A percentile compares a stretch with the other conserved stretches of the same genome.
Conservation (phyloP, 2,888 invertebrate genomes). For the Pelosia muscerda region DNA sequence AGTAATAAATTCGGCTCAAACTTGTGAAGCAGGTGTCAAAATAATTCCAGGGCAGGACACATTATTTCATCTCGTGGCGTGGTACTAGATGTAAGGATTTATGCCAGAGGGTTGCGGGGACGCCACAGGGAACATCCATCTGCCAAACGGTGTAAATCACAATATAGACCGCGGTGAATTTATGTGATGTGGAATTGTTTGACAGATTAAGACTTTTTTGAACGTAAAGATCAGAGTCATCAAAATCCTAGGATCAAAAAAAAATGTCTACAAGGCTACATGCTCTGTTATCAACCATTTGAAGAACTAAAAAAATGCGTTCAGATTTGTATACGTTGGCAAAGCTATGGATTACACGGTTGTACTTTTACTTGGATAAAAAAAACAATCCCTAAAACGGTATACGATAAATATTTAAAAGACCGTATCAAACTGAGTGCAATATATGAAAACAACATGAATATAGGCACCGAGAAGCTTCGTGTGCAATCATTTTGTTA, state of each 20-base stretch:
- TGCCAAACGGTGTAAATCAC: slow-evolving; percentile 63
- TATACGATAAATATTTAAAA: slow-evolving; percentile 56
- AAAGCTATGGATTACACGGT: slow-evolving; percentile 19
- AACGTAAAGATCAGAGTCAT: too few species aligned
- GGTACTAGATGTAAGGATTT: slow-evolving; percentile 73
- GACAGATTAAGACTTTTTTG: slow-evolving; percentile 9
- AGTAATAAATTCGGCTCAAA: slow-evolving; percentile 40
- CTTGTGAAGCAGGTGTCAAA: slow-evolving; percentile 64
- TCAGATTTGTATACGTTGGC: background rate
- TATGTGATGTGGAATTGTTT: slow-evolving; percentile 31
- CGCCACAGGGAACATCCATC: slow-evolving; percentile 62
- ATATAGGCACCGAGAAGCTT: slow-evolving; percentile 25
- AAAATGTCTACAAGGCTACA: background rate
- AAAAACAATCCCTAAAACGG: slow-evolving; percentile 30
- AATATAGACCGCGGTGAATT: slow-evolving; percentile 52
- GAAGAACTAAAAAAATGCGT: background rate
- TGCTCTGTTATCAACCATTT: background rate
- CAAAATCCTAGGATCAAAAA: background rate
- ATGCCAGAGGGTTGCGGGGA: slow-evolving; percentile 66
- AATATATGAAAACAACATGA: slow-evolving; percentile 61
- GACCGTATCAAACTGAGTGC: slow-evolving; percentile 61
- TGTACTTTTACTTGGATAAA: slow-evolving; percentile 37
- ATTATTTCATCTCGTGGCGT: slow-evolving; percentile 62
- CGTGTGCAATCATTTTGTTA: slow-evolving; percentile 56
- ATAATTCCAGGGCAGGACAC: slow-evolving; percentile 65